Percentiles rank a stretch among this genome's conserved stretches.
Evolutionary conservation across 2,113 vertebrate genomes (phyloP).

Genomic region (Neoarius graeffei): DNA sequence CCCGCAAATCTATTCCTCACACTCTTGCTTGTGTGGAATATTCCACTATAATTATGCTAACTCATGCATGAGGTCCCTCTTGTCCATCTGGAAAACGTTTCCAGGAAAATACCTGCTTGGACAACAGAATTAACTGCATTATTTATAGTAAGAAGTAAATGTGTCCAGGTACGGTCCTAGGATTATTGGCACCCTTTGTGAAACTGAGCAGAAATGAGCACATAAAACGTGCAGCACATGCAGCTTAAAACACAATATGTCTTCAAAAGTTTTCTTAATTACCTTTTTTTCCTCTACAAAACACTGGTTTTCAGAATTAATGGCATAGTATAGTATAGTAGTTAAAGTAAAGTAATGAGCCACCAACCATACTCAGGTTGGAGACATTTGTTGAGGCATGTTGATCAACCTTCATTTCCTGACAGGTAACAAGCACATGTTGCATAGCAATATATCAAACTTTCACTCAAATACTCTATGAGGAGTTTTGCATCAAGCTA

Average conservation of each 20-base stretch:
- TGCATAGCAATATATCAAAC: no score
- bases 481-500: no score
- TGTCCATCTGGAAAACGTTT: conserved; percentile 45
- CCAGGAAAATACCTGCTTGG: conserved; percentile 23
- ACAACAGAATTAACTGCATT: conserved; percentile 14
- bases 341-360: neutral
- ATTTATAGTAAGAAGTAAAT: conserved; percentile 24
- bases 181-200: conserved; percentile 13
- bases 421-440: neutral
- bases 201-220: neutral
- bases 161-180: conserved; percentile 4
- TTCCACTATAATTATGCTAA: conserved; percentile 35
- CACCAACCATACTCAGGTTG: no score
- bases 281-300: neutral
- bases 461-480: no score
- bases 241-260: neutral
- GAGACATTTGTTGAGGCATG: neutral
- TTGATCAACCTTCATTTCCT: neutral
- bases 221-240: neutral
- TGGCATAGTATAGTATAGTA: neutral
- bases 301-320: neutral
- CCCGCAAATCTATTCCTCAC: neutral
- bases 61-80: conserved; percentile 37
- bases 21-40: conserved; percentile 39
- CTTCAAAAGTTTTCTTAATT: neutral